phyloP scores from a whole-genome alignment of 2,888 invertebrate genomes.

The Octodonta nipae region DNA sequence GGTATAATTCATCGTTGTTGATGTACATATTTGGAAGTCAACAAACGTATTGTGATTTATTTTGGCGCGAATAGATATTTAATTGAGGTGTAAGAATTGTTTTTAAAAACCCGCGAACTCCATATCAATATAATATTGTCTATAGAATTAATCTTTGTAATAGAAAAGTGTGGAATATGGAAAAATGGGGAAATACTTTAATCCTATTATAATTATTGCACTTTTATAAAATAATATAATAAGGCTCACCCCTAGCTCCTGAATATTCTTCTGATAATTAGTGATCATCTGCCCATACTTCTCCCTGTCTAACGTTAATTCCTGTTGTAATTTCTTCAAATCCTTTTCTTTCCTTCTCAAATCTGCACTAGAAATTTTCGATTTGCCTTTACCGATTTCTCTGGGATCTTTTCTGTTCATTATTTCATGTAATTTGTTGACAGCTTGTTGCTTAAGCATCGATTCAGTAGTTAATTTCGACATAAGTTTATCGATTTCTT shows the following conservation, averaged over 20 bases:
- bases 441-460: conserved; percentile 82
- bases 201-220: too few species aligned
- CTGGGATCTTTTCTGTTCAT: conserved; percentile 83
- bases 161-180: too few species aligned
- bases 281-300: conserved; percentile 80
- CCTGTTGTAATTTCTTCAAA: conserved; percentile 85
- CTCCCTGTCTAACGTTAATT: conserved; percentile 83
- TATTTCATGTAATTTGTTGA: conserved; percentile 93
- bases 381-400: conserved; percentile 50
- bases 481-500: conserved; percentile 68
- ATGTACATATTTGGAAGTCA: too few species aligned
- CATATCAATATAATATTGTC: too few species aligned
- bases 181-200: too few species aligned
- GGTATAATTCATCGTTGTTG: too few species aligned
- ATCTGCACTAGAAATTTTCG: conserved; percentile 66
- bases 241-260: conserved; percentile 49
- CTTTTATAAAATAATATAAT: neutral
- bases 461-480: conserved; percentile 78
- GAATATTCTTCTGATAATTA: conserved; percentile 72
- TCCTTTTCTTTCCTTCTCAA: conserved; percentile 86
- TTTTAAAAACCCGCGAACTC: too few species aligned
- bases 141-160: too few species aligned
- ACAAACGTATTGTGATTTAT: too few species aligned
- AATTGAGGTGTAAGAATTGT: too few species aligned
- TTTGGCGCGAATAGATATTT: too few species aligned